These are phyloP conservation scores for Tillus elongatus DNA, from an alignment of 2,888 invertebrate species.

Conservation along the genomic window DNA sequence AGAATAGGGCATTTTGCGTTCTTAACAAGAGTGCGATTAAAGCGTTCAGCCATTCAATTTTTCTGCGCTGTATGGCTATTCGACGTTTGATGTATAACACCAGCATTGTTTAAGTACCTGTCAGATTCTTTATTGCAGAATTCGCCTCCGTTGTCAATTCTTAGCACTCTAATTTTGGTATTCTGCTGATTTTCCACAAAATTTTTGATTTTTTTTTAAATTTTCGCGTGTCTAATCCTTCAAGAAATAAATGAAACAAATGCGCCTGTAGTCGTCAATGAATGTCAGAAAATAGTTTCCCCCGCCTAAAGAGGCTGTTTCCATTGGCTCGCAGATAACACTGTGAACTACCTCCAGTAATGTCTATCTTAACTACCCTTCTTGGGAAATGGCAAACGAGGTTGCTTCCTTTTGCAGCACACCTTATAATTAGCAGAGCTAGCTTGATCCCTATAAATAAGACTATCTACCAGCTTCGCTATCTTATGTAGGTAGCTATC, in stretches of 20 bases:
- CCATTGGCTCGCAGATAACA: constrained; percentile 2
- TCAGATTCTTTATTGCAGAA: no score
- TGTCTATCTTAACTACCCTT: constrained; percentile 15
- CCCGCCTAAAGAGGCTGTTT: no score
- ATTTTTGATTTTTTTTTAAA: no score
- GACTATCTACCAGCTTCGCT: neutral
- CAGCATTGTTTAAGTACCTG: no score
- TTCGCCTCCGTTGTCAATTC: constrained; percentile 20
- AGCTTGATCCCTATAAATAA: neutral
- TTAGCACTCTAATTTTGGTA: constrained; percentile 1
- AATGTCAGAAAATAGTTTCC: constrained; percentile 1
- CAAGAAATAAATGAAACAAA: constrained; percentile 1
- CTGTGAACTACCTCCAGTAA: constrained; percentile 15
- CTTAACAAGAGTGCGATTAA: constrained; percentile 21
- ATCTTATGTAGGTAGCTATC: constrained; percentile 8
- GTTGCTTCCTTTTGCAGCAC: constrained; percentile 27
- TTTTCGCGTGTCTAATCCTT: no score
- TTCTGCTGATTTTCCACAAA: constrained; percentile 2
- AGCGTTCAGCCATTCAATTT: constrained; percentile 23
- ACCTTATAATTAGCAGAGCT: constrained; percentile 13
- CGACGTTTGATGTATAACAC: constrained; percentile 25
- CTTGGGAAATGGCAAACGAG: constrained; percentile 24
- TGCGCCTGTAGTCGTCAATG: constrained; percentile 1
- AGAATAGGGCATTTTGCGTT: constrained; percentile 24
- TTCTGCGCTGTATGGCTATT: constrained; percentile 22